Conservation (phyloP, 2,797 vertebrate species). For the Muraenolepis orangiensis region DNA sequence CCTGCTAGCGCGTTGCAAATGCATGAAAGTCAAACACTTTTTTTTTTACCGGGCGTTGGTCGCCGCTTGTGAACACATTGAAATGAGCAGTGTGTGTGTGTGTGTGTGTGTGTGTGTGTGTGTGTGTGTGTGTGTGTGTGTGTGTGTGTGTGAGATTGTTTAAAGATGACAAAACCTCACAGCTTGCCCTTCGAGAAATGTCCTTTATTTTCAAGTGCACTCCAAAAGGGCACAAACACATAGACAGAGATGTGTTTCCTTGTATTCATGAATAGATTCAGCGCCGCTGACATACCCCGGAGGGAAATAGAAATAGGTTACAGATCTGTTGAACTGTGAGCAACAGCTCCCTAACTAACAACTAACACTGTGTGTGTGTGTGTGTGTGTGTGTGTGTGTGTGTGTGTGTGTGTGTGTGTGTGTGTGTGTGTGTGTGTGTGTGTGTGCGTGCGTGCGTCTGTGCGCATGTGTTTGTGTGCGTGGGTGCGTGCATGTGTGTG, state of each 20-base stretch:
- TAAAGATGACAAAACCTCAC: slow-evolving; percentile 9
- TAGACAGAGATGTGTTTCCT: not conserved
- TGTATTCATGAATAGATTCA: not conserved
- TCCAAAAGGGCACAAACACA: not conserved
- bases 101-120: slow-evolving; percentile 17
- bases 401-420: not conserved
- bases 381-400: too few relatives aligned
- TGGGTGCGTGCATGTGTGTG: not conserved
- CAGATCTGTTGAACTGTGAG: not conserved
- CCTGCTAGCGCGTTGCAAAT: slow-evolving; percentile 46
- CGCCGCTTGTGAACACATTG: slow-evolving; percentile 2
- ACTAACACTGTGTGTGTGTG: not conserved
- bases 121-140: slow-evolving; percentile 19
- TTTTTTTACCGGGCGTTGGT: slow-evolving; percentile 19
- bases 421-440: not conserved
- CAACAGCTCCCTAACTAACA: not conserved
- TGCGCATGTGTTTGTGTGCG: too few relatives aligned
- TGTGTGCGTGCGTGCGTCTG: too few relatives aligned
- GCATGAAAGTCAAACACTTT: slow-evolving; percentile 35
- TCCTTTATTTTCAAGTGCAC: not conserved
- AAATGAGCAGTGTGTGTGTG: slow-evolving; percentile 12
- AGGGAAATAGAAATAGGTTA: not conserved
- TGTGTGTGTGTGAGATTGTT: slow-evolving; percentile 10
- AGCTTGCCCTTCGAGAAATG: not conserved
- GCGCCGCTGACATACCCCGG: not conserved